phyloP scores from a whole-genome alignment of 2,888 invertebrate species.

The Noctua comes region DNA sequence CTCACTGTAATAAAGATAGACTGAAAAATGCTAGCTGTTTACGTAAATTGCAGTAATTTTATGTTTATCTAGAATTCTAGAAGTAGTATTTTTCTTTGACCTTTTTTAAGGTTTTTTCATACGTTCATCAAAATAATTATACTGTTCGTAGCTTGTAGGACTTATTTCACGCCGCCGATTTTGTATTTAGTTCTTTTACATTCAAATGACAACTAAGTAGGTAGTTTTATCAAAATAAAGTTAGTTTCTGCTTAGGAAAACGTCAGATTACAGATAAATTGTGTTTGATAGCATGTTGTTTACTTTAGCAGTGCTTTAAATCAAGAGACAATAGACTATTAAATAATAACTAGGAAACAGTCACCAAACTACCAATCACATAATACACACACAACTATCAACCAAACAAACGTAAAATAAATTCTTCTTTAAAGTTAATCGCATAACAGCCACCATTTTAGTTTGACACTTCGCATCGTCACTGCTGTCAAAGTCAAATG shows the following conservation, averaged over 20 bases:
- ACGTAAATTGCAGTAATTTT: constrained; percentile 47
- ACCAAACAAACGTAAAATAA: constrained; percentile 27
- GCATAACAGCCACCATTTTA: constrained; percentile 25
- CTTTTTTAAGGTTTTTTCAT: constrained; percentile 14
- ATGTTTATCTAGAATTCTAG: constrained; percentile 27
- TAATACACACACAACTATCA: constrained; percentile 11
- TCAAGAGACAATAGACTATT: constrained; percentile 6
- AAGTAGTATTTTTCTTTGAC: constrained; percentile 10
- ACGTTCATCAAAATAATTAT: constrained; percentile 26
- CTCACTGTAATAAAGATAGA: background rate
- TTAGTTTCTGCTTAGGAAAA: background rate
- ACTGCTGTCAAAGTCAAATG: background rate
- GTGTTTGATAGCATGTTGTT: background rate
- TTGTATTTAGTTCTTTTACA: background rate
- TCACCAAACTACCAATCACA: constrained; percentile 20
- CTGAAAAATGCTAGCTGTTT: constrained; percentile 29
- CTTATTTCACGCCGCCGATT: background rate
- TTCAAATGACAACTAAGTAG: background rate
- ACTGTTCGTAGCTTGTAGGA: background rate
- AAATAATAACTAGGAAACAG: constrained; percentile 2
- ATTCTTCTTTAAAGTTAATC: constrained; percentile 28
- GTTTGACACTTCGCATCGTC: constrained; percentile 11
- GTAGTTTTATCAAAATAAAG: background rate
- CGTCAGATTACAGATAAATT: background rate
- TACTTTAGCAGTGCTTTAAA: background rate